A percentile compares a stretch with the other conserved stretches of the same genome.
Conservation (phyloP, 2,797 vertebrate genomes). For the Cyprinella venusta region DNA sequence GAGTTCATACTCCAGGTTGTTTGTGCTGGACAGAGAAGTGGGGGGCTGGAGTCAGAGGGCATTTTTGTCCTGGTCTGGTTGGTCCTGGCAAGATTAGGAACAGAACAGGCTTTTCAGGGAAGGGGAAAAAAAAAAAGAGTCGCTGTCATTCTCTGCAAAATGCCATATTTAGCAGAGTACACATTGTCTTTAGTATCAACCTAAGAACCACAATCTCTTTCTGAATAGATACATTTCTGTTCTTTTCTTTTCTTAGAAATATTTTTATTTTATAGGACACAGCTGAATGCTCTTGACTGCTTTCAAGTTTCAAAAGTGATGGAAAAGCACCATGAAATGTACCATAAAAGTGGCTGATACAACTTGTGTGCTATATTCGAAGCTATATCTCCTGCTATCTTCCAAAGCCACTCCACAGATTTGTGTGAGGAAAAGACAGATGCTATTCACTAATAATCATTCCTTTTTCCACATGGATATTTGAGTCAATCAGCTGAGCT, state of each 20-base stretch:
- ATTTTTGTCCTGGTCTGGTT: conserved; percentile 70
- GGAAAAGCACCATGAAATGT: background rate
- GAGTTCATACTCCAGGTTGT: conserved; percentile 30
- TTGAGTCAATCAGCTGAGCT: background rate
- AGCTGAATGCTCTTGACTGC: background rate
- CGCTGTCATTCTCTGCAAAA: conserved; percentile 75
- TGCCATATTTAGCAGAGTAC: conserved; percentile 75
- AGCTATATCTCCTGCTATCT: background rate
- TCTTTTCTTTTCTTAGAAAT: conserved; percentile 21
- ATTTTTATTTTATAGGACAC: conserved; percentile 18
- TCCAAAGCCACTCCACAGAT: background rate
- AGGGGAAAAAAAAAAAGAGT: conserved; percentile 67
- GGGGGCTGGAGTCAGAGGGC: conserved; percentile 65
- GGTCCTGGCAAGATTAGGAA: conserved; percentile 77
- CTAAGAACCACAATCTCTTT: conserved; percentile 64
- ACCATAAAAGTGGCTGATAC: background rate
- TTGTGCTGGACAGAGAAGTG: conserved; percentile 22
- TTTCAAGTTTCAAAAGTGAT: background rate
- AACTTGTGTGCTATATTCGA: background rate
- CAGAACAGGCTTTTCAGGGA: conserved; percentile 76
- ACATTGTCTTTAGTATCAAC: conserved; percentile 74
- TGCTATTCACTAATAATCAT: background rate
- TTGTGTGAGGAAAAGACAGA: background rate
- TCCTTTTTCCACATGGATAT: background rate
- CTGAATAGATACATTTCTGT: background rate